These are phyloP conservation scores for Trachelipus rathkii DNA, from an alignment of 1,140 invertebrate species.

Conservation along the genomic window DNA sequence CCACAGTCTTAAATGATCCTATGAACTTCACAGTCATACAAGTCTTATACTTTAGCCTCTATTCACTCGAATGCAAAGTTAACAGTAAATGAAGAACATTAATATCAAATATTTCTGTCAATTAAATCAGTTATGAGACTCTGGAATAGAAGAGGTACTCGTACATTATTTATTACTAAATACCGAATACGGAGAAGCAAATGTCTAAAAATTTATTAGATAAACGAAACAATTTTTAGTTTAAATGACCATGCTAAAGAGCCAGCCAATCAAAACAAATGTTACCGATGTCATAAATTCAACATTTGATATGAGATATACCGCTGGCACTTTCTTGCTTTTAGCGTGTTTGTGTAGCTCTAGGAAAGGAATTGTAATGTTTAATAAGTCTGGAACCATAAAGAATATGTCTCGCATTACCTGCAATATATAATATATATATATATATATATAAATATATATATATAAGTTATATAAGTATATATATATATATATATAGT, in stretches of 20 bases:
- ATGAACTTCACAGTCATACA: no score
- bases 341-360: constrained; percentile 48
- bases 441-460: not conserved
- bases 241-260: not conserved
- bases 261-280: not conserved
- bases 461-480: constrained; percentile 24
- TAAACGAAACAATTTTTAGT: no score
- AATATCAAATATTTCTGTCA: no score
- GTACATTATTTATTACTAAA: no score
- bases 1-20: no score
- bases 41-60: no score
- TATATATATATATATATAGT: constrained; percentile 22
- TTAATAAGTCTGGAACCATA: constrained; percentile 69
- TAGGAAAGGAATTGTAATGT: constrained; percentile 60
- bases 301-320: not conserved
- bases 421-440: constrained; percentile 50
- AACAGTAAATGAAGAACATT: no score
- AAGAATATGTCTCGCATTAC: constrained; percentile 67
- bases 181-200: no score
- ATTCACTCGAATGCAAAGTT: no score
- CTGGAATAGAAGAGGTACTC: no score
- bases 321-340: constrained; percentile 28
- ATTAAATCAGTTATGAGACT: no score
- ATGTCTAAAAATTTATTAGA: no score
- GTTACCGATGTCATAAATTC: not conserved